A percentile compares a stretch with the other conserved stretches of the same genome.
These are phyloP conservation scores for Cetoscarus ocellatus DNA, from an alignment of 2,797 vertebrate genomes.

Conservation along the genomic window DNA sequence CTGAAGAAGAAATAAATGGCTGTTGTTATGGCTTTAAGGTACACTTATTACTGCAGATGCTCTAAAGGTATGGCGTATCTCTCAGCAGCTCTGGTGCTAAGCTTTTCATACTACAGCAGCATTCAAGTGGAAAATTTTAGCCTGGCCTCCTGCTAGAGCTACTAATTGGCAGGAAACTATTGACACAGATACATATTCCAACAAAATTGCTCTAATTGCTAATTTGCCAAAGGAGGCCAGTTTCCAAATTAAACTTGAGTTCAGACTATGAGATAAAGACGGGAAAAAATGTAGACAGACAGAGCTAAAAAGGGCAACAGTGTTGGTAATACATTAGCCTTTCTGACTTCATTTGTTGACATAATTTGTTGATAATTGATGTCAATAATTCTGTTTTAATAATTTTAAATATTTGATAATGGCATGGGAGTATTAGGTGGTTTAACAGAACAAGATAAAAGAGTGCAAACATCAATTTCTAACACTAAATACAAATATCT, in stretches of 20 bases:
- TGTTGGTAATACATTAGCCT: constrained; percentile 1
- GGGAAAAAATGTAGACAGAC: constrained; percentile 18
- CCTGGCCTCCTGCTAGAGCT: constrained; percentile 92
- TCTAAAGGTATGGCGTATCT: constrained; percentile 89
- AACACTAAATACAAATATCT: too few relatives aligned
- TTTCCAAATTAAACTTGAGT: constrained; percentile 97
- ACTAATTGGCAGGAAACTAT: constrained; percentile 99
- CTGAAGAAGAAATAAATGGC: constrained; percentile 85
- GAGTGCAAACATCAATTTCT: constrained; percentile 3
- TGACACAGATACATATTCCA: constrained; percentile 98
- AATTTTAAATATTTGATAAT: constrained; percentile 79
- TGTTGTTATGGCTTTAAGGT: constrained; percentile 96
- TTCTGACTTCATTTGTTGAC: constrained; percentile 39
- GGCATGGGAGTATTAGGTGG: constrained; percentile 55
- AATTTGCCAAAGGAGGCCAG: constrained; percentile 95
- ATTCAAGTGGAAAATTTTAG: constrained; percentile 95
- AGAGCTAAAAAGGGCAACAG: constrained; percentile 13
- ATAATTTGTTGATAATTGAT: constrained; percentile 79
- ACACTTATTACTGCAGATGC: constrained; percentile 96
- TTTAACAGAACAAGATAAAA: constrained; percentile 42
- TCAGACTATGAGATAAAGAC: constrained; percentile 81
- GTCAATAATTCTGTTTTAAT: constrained; percentile 53
- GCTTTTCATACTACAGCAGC: constrained; percentile 88
- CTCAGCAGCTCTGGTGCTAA: constrained; percentile 90
- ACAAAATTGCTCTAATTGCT: constrained; percentile 99